phyloP scores from a whole-genome alignment of 2,888 invertebrate genomes.

The Drosophila buzzatii region DNA sequence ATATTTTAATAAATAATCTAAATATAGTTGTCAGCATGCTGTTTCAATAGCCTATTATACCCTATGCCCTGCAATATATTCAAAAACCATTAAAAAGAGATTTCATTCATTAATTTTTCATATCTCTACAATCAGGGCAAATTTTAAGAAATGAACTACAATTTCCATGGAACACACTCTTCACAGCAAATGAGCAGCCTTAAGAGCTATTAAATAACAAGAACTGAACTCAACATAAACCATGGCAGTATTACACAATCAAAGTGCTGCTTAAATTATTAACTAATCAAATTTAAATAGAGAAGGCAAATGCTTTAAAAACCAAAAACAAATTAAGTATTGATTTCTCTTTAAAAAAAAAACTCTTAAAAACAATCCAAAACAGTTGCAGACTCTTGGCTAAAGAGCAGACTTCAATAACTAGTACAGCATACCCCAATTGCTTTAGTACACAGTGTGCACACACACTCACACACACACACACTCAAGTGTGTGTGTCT shows the following conservation, averaged over 20 bases:
- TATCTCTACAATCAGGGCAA: no score
- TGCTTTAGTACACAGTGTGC: constrained; percentile 25
- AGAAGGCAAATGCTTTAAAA: background rate
- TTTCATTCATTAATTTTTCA: background rate
- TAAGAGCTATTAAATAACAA: background rate
- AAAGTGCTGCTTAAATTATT: background rate
- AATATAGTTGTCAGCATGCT: background rate
- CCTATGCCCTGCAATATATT: background rate
- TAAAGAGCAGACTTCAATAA: constrained; percentile 5
- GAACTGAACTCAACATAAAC: background rate
- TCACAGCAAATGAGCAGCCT: background rate
- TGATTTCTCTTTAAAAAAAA: background rate
- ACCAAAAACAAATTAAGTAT: background rate
- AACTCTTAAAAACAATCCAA: background rate
- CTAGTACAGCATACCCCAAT: constrained; percentile 25
- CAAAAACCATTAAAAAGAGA: background rate
- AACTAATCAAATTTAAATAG: background rate
- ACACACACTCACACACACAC: constrained; percentile 33
- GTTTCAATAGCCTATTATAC: background rate
- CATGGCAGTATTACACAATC: background rate
- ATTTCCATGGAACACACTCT: background rate
- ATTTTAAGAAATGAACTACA: background rate
- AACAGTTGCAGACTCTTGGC: background rate
- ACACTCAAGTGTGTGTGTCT: constrained; percentile 23
- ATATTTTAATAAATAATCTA: no score